Percentiles rank a stretch among this genome's conserved stretches.
Evolutionary conservation across 2,797 vertebrate genomes (phyloP).

Genomic region (Hemibagrus guttatus): DNA sequence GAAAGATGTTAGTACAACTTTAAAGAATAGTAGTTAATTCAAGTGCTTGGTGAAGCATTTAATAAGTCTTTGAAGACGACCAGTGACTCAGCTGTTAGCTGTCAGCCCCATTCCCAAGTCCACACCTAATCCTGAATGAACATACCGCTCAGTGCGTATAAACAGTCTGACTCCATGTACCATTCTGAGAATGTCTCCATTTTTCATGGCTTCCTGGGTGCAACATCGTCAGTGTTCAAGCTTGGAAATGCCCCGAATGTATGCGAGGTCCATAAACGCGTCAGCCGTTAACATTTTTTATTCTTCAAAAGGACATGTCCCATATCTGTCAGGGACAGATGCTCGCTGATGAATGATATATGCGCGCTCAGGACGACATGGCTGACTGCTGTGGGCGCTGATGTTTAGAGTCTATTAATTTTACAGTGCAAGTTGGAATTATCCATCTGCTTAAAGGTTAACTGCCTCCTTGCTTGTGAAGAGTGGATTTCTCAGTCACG

Average conservation of each 20-base stretch:
- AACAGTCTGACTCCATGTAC: constrained; percentile 12
- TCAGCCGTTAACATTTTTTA: constrained; percentile 53
- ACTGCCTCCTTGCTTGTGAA: constrained; percentile 80
- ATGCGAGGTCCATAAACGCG: constrained; percentile 49
- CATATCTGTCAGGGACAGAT: constrained; percentile 57
- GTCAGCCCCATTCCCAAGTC: neutral
- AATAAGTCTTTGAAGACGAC: constrained; percentile 9
- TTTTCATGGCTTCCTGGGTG: neutral
- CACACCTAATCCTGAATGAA: constrained; percentile 1
- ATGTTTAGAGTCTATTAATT: constrained; percentile 81
- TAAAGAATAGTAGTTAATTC: neutral
- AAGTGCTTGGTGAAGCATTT: constrained; percentile 9
- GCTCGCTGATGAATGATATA: constrained; percentile 50
- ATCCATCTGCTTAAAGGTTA: constrained; percentile 91
- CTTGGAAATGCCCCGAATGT: constrained; percentile 36
- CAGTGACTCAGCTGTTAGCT: neutral
- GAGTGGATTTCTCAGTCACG: constrained; percentile 76
- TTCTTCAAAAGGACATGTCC: constrained; percentile 57
- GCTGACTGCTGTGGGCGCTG: constrained; percentile 68
- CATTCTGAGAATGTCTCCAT: neutral
- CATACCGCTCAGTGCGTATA: neutral
- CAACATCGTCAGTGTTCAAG: neutral
- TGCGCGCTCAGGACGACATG: constrained; percentile 71
- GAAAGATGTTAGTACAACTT: neutral
- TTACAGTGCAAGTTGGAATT: constrained; percentile 82